Base-by-base conservation (phyloP, 2,888 invertebrate genomes). In the Leptura quadrifasciata region DNA sequence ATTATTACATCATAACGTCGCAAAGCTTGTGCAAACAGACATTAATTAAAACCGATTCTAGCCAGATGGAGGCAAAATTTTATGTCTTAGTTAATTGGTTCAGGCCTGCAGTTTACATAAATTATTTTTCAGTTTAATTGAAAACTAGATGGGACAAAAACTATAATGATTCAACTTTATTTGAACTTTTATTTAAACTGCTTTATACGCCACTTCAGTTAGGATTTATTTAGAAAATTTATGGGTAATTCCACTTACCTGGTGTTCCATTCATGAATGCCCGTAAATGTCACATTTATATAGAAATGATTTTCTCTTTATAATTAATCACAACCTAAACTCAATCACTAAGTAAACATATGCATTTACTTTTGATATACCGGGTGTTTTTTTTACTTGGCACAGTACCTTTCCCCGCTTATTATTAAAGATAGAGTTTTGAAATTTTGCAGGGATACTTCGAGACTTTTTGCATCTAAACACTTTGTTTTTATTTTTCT, bases 91-190 rank as follows among this genome's bases (percentile, higher is more conserved):
- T 68, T 68, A 68, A 68, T 68, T 68, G 52, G 67, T 67, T 67
- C 67, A 20, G 54, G 67, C 20, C 27, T 52, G 68, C 54, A 55
- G 68, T 55, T 68, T 68, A 68, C 55, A 68, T 68, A 67, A 67
- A 67, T 67, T 67, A 54, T 67, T 67, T 67, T 67, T 67, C 67
- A 54, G 55, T 68, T 68, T 68, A 55, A 68, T 68, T 68, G 68
- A 55, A 68, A 68, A 31, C 68, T 55, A 68, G 54, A 68, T 31
- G 35, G 68, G 18, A 57, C 17, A 17, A 15, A 31, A 15, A 55
- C 55, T 63, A 63, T 47, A 31, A 21, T 60, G 27, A 60, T 31
- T 27, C 60, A 60, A 12, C 17, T 60, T 24, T 27, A 47, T 47
- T n/a, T 47, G 3, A 47, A n/a, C 47, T 47, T 47, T n/a, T 47